A percentile compares a stretch with the other conserved stretches of the same genome.
Conservation (phyloP, 2,888 invertebrate genomes). For the Euspilapteryx auroguttella region DNA sequence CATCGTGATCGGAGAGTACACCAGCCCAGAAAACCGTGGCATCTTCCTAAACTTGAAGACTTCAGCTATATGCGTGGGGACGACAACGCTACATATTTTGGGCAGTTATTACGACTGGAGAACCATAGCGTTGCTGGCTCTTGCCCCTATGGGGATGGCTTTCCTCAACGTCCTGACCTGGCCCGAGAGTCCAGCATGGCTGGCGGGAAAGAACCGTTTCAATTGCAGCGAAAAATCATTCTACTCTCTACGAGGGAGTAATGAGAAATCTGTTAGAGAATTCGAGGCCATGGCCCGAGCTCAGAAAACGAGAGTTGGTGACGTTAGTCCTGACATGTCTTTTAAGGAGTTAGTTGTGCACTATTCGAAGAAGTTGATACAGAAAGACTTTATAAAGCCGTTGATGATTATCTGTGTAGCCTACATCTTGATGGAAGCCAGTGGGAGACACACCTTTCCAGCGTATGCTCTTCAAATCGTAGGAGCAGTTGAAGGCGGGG, state of each 20-base stretch:
- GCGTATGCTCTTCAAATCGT: conserved; percentile 30
- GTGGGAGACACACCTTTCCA: conserved; percentile 28
- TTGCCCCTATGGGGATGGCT: background rate
- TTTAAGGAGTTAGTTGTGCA: no score
- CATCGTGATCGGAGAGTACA: background rate
- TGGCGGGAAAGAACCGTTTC: conserved; percentile 35
- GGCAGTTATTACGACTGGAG: conserved; percentile 5
- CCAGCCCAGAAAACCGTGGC: background rate
- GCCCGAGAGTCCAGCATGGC: conserved; percentile 51
- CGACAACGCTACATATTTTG: background rate
- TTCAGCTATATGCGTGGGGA: background rate
- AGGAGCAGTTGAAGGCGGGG: conserved; percentile 18
- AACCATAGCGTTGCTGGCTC: conserved; percentile 5
- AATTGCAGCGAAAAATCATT: conserved; percentile 7
- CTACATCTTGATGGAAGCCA: conserved; percentile 18
- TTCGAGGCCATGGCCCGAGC: background rate
- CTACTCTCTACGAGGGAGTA: conserved; percentile 2
- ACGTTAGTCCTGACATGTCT: background rate
- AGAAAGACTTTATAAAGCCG: background rate
- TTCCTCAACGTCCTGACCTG: conserved; percentile 2
- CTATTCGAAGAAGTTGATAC: background rate
- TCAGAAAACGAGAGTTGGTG: background rate
- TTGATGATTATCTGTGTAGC: background rate
- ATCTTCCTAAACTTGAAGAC: background rate
- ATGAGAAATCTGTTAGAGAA: background rate